Evolutionary conservation across 2,113 vertebrate species (phyloP), one percentile per base, ranked within the genome.

Genomic region (Odontesthes bonariensis): DNA sequence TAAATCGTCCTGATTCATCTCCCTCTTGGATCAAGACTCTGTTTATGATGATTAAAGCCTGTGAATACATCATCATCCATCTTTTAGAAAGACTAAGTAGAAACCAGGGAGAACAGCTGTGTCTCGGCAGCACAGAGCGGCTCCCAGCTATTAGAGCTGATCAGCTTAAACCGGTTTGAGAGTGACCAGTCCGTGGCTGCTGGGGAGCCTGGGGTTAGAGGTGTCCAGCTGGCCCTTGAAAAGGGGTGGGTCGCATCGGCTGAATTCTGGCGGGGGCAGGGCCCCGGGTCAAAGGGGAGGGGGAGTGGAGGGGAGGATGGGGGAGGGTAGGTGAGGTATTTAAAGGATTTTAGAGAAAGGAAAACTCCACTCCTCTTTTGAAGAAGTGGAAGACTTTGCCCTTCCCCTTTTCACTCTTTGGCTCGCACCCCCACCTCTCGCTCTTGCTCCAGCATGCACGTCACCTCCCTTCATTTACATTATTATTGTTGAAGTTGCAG

Each of bases 181-280:
- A 87, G 73, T 86, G 90, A 86, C 90, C 86, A 85, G 84, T 70
- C 55, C 76, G 5, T 12, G 40, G 72, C 73, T 76, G 72, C 74
- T 44, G 54, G 72, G 66, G 73, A 75, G 81, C 83, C 79, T 11
- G 82, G 49, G 84, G 83, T 89, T 77, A 84, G 79, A 90, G 88
- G 84, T 90, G 89, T 86, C 90, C 92, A 93, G 91, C 92, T 93
- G 92, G 88, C 83, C 73, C 72, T 74, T 61, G 75, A 75, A 85
- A 82, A 79, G 77, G 85, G 86, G 73, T 52, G 71, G 82, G 88
- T 84, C 22, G 16, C 72, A 79, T 74, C 51, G 77, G 70, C 77
- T 86, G 85, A 87, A 83, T 84, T 89, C 78, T 68, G 75, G 63
- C 62, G 58, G 82, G 83, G 85, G 87, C 59, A 72, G 90, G 84